Base-by-base conservation (phyloP, 35 echinoderm and acorn worm species). In the Holothuria glaberrima region DNA sequence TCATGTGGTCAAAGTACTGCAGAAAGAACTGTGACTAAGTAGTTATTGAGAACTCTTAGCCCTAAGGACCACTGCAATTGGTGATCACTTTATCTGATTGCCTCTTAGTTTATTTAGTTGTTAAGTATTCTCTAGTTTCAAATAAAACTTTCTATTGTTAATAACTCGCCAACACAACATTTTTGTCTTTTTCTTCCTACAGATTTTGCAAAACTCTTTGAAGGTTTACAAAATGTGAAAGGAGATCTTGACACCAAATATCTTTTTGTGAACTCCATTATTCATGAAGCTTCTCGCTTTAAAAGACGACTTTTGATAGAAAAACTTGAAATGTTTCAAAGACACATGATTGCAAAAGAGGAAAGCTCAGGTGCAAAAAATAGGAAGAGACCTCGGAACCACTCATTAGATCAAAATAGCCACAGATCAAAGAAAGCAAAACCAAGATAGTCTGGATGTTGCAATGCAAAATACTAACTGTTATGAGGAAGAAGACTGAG, bases 271-370 rank as follows among this genome's bases (percentile, higher is more conserved):
- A 94, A 99, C 38, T 71, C 88, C 65, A 92, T 99, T 50, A 99
- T 99, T 60, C 66, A 87, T n/a, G 97, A 99, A 86, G 93, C 93
- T 14, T 88, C 82, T 27, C 97, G 97, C 48, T 99, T 99, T 83
- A 92, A 94, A 66, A 89, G 94, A 57, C 90, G 89, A 57, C 36
- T 67, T 31, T 89, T 99, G 33, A 99, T 99, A 38, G 69, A 91
- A 57, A 85, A 94, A 86, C 90, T 97, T 26, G 87, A 92, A 31
- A 68, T 84, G 21, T 97, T 92, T 48, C 92, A 92, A 31, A 83
- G 90, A 22, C 59, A 90, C 59, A 74, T 94, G 57, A 80, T 94
- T 2, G 76, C 59, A 24, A 81, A 92, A 18, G 89, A 97, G 60
- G 90, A 90, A 89, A 80, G 19, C 89, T 85, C 45, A 20, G 54